Base-by-base conservation (phyloP, 1,140 invertebrate genomes). In the Bombus polaris region DNA sequence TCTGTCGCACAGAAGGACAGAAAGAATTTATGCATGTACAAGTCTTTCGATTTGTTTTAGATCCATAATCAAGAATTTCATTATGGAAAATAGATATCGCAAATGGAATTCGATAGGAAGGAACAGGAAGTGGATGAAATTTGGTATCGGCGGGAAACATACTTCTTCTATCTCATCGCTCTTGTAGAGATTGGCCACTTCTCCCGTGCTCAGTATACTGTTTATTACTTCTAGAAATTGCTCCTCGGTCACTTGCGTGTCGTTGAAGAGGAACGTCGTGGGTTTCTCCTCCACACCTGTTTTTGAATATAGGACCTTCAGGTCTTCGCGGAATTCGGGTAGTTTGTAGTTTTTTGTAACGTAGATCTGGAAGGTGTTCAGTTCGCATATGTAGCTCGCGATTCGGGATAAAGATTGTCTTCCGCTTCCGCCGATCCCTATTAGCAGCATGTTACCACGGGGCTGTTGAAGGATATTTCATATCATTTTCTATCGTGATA, bases 381-480 rank as follows among this genome's bases (percentile, higher is more conserved):
- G 97, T 90, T 98, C 97, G 94, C 97, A 97, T 82, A 98, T 97
- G 92, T 97, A 98, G 1, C 97, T 96, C 1, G 97, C 97, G 4
- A 99, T 93, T 35, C 97, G 96, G 0, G 97, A 96, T 66, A 98
- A 95, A 77, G 97, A 98, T 92, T 98, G 97, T 13, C 98, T 95
- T 0, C 98, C 98, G 90, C 97, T 98, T n/a, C 98, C 98, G 78
- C 98, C 97, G 86, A 98, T 97, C 62, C 98, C 98, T 72, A 98
- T 96, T 73, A 98, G 96, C 6, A 98, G 95, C 96, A 98, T 96
- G 94, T 98, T 97, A 9, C 98, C 98, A 47, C 97, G 95, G 0
- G 97, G 97, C 93, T 95, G 79, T n/a, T 0, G 44, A 13, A n/a
- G 15, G 8, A 59, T 15, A 62, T 83, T 75, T n/a, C 12, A 28